These are phyloP conservation scores for Aptenodytes patagonicus DNA, from an alignment of 2,113 vertebrate species.

Conservation along the genomic window DNA sequence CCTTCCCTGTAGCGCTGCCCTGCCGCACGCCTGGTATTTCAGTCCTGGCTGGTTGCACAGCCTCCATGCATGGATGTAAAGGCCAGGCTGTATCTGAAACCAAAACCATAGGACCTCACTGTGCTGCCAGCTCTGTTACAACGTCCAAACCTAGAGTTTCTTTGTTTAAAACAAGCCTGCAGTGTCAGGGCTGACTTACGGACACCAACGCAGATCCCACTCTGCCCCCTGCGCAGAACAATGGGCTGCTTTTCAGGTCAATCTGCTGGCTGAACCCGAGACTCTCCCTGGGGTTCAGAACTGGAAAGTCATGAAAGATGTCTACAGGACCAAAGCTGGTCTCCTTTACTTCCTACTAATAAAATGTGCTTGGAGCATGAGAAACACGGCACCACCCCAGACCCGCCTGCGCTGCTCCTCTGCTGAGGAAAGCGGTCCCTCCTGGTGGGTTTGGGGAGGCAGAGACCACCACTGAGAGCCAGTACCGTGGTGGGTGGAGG, in stretches of 20 bases:
- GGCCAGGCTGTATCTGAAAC: neutral
- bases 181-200: fast-evolving
- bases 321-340: neutral
- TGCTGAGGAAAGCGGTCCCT: neutral
- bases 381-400: neutral
- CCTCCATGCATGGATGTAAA: neutral
- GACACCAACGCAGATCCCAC: neutral
- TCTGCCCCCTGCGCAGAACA: neutral
- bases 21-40: neutral
- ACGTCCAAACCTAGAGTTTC: neutral
- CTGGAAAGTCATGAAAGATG: neutral
- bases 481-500: fast-evolving
- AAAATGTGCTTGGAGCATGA: neutral
- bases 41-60: neutral
- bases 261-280: neutral
- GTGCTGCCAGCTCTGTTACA: neutral
- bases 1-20: neutral
- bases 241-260: neutral
- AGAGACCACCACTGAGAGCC: neutral
- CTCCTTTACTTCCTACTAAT: neutral
- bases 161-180: neutral
- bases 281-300: neutral
- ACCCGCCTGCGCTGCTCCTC: neutral
- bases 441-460: neutral
- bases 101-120: neutral